Evolutionary conservation across 2,797 vertebrate genomes (phyloP).

Genomic region (Catostomus latipinnis): DNA sequence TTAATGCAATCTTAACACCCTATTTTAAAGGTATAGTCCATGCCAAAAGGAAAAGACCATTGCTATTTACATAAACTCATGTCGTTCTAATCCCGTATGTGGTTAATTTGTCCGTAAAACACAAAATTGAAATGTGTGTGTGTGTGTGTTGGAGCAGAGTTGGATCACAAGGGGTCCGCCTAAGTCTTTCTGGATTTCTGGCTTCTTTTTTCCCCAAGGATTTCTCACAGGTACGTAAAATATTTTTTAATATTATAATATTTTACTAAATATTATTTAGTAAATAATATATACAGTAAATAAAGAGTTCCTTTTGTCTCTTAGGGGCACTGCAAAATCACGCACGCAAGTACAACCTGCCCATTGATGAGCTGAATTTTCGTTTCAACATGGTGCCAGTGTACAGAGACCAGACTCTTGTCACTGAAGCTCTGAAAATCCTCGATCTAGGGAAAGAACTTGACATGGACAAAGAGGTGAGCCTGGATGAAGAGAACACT

Average conservation of each 20-base stretch:
- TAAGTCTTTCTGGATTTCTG: constrained; percentile 84
- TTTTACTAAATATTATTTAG: no score
- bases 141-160: constrained; percentile 58
- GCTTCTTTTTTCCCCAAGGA: constrained; percentile 85
- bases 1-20: background rate
- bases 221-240: constrained; percentile 80
- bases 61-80: no score
- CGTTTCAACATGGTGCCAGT: constrained; percentile 77
- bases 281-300: background rate
- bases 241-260: no score
- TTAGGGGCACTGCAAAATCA: constrained; percentile 88
- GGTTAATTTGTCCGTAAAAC: no score
- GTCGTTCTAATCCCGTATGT: no score
- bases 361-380: constrained; percentile 88
- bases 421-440: constrained; percentile 74
- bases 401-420: constrained; percentile 80
- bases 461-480: constrained; percentile 81
- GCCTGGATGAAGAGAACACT: background rate
- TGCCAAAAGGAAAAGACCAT: no score
- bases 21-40: background rate
- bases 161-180: constrained; percentile 82
- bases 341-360: constrained; percentile 83
- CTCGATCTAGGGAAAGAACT: constrained; percentile 69
- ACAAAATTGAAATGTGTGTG: background rate
- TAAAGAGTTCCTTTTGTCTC: constrained; percentile 14